phyloP scores from a whole-genome alignment of 2,797 vertebrate species.

The Poecile montanus region DNA sequence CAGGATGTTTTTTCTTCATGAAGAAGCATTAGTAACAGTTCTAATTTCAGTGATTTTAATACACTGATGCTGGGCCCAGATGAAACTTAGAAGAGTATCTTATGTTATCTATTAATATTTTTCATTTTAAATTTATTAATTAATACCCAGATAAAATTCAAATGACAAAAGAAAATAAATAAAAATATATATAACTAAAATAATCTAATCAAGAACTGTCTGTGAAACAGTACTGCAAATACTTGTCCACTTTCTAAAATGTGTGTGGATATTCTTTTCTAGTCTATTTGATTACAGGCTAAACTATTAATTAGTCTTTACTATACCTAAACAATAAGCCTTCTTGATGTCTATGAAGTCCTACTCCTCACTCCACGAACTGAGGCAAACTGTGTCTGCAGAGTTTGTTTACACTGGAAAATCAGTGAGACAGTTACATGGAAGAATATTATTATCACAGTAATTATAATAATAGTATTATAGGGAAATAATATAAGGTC shows the following conservation, averaged over 20 bases:
- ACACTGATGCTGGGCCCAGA: neutral
- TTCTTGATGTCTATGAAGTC: neutral
- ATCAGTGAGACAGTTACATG: neutral
- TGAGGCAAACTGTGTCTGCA: neutral
- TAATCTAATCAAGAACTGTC: neutral
- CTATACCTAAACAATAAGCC: conserved; percentile 19
- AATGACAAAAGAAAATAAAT: neutral
- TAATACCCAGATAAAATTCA: neutral
- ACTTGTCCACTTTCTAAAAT: neutral
- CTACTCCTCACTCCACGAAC: neutral
- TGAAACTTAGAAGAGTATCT: neutral
- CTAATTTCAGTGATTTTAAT: neutral
- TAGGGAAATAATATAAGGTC: neutral
- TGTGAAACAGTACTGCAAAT: neutral
- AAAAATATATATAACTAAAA: neutral
- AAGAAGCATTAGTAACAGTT: neutral
- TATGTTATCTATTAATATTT: neutral
- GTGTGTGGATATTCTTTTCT: neutral
- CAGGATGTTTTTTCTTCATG: neutral
- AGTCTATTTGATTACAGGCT: neutral
- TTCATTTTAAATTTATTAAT: neutral
- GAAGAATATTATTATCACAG: neutral
- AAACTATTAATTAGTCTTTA: conserved; percentile 17
- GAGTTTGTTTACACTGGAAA: conserved; percentile 27
- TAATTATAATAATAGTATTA: neutral